Evolutionary conservation across 2,797 vertebrate species (phyloP).

Genomic region (Pantherophis vulpinus): DNA sequence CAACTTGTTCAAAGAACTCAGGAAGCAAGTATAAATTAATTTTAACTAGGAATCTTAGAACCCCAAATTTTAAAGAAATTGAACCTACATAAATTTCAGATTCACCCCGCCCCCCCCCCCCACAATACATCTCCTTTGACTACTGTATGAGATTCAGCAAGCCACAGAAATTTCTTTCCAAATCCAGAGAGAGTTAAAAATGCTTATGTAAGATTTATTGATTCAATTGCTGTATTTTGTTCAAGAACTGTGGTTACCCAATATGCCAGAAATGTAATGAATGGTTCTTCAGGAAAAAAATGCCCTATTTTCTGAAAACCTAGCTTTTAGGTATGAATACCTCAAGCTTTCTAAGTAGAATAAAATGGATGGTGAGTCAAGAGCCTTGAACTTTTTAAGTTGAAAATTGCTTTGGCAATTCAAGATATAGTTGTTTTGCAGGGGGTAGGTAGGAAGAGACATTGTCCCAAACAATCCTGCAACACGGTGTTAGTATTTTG

Average conservation of each 20-base stretch:
- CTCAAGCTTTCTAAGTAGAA: neutral
- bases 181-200: conserved; percentile 21
- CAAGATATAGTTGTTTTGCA: conserved; percentile 4
- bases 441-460: neutral
- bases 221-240: conserved; percentile 2
- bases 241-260: neutral
- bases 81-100: neutral
- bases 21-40: neutral
- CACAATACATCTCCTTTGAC: neutral
- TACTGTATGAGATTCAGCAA: neutral
- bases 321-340: neutral
- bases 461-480: neutral
- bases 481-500: neutral
- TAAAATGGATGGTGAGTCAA: neutral
- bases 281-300: conserved; percentile 6
- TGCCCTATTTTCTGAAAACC: neutral
- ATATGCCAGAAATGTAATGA: neutral
- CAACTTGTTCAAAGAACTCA: neutral
- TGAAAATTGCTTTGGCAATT: neutral
- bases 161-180: conserved; percentile 8
- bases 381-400: neutral
- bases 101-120: neutral
- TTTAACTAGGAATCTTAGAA: neutral
- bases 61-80: neutral
- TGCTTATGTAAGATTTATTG: neutral